Evolutionary conservation across 2,113 vertebrate genomes (phyloP).

Genomic region (Pomatostomus ruficeps): DNA sequence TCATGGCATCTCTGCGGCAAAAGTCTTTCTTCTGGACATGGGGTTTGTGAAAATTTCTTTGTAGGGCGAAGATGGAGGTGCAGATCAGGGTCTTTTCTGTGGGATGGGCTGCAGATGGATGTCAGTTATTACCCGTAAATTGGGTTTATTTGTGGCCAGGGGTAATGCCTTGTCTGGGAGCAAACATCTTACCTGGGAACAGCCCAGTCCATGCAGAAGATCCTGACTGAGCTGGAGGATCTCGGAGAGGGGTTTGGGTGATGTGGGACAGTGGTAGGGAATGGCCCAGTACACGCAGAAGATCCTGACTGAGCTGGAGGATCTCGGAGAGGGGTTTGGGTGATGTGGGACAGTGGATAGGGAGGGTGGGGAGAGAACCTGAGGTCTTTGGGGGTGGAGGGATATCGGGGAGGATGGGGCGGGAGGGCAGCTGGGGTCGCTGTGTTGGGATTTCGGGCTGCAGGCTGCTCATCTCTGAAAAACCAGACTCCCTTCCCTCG

Average conservation of each 20-base stretch:
- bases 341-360: neutral
- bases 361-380: neutral
- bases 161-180: neutral
- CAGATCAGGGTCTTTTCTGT: neutral
- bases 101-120: neutral
- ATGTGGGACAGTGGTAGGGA: neutral
- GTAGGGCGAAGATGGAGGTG: neutral
- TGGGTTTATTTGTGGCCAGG: neutral
- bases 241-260: neutral
- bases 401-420: neutral
- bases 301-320: neutral
- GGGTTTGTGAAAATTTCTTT: neutral
- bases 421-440: neutral
- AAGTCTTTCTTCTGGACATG: neutral
- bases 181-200: neutral
- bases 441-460: neutral
- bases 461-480: neutral
- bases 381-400: neutral
- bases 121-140: neutral
- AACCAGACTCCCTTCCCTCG: neutral
- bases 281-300: neutral
- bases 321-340: neutral
- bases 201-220: neutral
- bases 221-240: neutral
- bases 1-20: neutral